Percentiles rank a stretch among this genome's conserved stretches.
These are phyloP conservation scores for Dasypus novemcinctus DNA, from an alignment of 2,113 vertebrate species.

Conservation along the genomic window DNA sequence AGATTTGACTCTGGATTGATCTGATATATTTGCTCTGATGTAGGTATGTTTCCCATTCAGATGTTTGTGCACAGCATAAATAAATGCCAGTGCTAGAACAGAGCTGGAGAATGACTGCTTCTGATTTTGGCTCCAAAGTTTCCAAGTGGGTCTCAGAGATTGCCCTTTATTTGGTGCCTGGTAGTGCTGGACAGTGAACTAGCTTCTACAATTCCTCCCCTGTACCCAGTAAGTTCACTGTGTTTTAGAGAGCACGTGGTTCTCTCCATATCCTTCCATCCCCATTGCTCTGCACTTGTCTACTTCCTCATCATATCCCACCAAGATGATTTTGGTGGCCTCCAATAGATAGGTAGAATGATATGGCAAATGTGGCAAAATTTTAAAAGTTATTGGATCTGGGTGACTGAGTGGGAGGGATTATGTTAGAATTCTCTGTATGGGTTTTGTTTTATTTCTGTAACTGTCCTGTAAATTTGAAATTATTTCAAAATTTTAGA, in stretches of 20 bases:
- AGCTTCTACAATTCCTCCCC: background rate
- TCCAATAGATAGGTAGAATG: background rate
- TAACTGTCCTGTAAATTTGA: too few relatives aligned
- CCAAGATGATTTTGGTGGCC: background rate
- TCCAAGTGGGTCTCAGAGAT: background rate
- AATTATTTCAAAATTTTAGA: too few relatives aligned
- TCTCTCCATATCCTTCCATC: background rate
- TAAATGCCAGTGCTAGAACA: background rate
- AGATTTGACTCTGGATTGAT: constrained; percentile 38
- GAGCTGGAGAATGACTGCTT: background rate
- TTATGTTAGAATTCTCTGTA: too few relatives aligned
- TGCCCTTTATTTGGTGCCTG: constrained; percentile 5
- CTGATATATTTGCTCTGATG: background rate
- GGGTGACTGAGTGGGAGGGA: too few relatives aligned
- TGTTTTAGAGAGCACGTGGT: background rate
- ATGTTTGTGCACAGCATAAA: background rate
- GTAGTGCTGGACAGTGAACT: background rate
- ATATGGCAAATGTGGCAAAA: too few relatives aligned
- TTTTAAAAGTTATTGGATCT: too few relatives aligned
- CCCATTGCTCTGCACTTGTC: background rate
- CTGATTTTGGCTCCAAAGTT: constrained; percentile 11
- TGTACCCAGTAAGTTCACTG: background rate
- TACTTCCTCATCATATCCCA: background rate
- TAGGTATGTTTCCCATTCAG: background rate
- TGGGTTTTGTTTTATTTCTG: too few relatives aligned